phyloP scores from a whole-genome alignment of 2,113 vertebrate genomes.

The Oncorhynchus clarkii region DNA sequence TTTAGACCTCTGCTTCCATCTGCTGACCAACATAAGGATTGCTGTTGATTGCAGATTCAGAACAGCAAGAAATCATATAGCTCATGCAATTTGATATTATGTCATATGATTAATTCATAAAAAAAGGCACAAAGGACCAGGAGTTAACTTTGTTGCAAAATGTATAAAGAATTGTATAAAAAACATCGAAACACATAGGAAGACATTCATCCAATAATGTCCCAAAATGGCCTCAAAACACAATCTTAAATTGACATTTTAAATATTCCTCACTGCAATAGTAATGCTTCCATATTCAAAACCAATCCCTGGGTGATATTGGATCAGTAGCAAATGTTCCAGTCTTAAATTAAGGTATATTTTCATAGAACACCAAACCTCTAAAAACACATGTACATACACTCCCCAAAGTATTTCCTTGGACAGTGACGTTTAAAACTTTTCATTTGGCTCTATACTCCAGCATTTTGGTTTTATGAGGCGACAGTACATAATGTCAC shows the following conservation, averaged over 20 bases:
- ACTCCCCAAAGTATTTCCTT: too few relatives aligned
- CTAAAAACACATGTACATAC: background rate
- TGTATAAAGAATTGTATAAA: conserved; percentile 1
- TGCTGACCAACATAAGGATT: background rate
- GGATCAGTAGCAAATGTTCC: background rate
- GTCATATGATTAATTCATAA: background rate
- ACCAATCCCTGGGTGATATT: background rate
- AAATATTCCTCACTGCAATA: too few relatives aligned
- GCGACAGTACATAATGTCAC: too few relatives aligned
- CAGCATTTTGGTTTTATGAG: too few relatives aligned
- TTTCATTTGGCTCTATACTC: too few relatives aligned
- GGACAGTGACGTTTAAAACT: too few relatives aligned
- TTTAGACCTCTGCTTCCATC: background rate
- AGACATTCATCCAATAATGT: background rate
- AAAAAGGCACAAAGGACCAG: background rate
- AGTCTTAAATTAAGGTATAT: background rate
- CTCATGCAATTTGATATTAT: too few relatives aligned
- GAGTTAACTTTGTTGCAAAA: background rate
- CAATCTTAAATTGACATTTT: too few relatives aligned
- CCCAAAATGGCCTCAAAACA: background rate
- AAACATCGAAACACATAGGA: background rate
- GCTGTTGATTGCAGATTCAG: too few relatives aligned
- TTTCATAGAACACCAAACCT: background rate
- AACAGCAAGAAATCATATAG: too few relatives aligned
- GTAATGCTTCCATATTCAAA: background rate